Conservation (phyloP, 2,888 invertebrate species). For the Pemphredon lugubris region DNA sequence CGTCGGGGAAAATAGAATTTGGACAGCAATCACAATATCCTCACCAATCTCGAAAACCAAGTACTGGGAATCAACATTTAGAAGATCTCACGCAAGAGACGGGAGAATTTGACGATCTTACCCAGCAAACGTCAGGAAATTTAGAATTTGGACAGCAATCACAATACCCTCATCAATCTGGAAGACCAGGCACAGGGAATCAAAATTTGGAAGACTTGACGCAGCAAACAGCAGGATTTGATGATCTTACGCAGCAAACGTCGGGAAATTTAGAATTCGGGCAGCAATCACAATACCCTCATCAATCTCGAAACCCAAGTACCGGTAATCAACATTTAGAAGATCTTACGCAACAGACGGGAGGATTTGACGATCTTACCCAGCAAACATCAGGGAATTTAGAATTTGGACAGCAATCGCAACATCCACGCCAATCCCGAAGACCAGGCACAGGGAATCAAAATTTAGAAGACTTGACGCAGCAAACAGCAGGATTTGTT, state of each 20-base stretch:
- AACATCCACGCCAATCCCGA: constrained; percentile 14
- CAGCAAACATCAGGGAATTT: constrained; percentile 39
- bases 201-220: constrained; percentile 36
- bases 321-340: constrained; percentile 8
- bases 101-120: constrained; percentile 49
- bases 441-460: constrained; percentile 18
- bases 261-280: constrained; percentile 45
- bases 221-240: constrained; percentile 27
- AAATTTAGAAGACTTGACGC: constrained; percentile 9
- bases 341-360: constrained; percentile 32
- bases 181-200: constrained; percentile 1
- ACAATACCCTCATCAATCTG: constrained; percentile 32
- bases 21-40: constrained; percentile 34
- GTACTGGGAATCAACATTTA: constrained; percentile 12
- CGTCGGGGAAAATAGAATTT: constrained; percentile 28
- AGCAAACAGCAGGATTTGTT: constrained; percentile 47
- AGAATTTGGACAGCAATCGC: constrained; percentile 51
- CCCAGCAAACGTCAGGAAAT: constrained; percentile 60
- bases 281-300: constrained; percentile 37
- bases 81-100: constrained; percentile 53
- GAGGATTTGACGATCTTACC: constrained; percentile 58
- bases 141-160: constrained; percentile 50
- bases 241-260: constrained; percentile 39
- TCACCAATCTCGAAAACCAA: background rate
- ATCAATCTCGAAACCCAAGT: constrained; percentile 16